Percentiles rank a stretch among this genome's conserved stretches.
Conservation (phyloP, 2,113 vertebrate genomes). For the Propithecus coquereli region DNA sequence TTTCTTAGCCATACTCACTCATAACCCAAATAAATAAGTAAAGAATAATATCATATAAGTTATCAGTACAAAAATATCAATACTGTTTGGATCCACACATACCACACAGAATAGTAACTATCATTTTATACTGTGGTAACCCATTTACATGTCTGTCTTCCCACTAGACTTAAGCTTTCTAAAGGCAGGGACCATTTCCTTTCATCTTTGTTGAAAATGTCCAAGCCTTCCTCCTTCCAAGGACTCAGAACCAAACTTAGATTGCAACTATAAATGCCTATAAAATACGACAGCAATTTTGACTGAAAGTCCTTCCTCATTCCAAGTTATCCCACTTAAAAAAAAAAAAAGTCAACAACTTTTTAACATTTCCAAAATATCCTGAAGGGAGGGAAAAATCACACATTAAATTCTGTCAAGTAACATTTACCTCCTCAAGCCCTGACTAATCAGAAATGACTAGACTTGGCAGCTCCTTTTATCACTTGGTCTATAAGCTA, state of each 20-base stretch:
- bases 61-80: neutral
- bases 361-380: constrained; percentile 60
- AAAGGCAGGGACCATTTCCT: neutral
- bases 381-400: neutral
- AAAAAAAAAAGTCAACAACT: neutral
- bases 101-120: neutral
- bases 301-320: neutral
- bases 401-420: constrained; percentile 55
- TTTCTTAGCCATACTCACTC: neutral
- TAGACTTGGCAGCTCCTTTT: constrained; percentile 33
- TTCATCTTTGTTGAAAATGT: neutral
- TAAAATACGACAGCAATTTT: neutral
- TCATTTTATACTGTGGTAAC: neutral
- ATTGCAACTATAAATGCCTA: neutral
- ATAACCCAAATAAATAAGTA: neutral
- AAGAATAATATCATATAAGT: neutral
- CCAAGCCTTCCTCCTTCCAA: neutral
- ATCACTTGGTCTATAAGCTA: constrained; percentile 27
- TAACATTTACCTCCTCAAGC: constrained; percentile 44
- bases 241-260: neutral
- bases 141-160: neutral
- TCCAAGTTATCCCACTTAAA: neutral
- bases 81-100: neutral
- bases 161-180: neutral
- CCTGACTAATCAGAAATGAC: constrained; percentile 52